These are phyloP conservation scores for Thera obeliscata DNA, from an alignment of 2,888 invertebrate species.

Conservation along the genomic window DNA sequence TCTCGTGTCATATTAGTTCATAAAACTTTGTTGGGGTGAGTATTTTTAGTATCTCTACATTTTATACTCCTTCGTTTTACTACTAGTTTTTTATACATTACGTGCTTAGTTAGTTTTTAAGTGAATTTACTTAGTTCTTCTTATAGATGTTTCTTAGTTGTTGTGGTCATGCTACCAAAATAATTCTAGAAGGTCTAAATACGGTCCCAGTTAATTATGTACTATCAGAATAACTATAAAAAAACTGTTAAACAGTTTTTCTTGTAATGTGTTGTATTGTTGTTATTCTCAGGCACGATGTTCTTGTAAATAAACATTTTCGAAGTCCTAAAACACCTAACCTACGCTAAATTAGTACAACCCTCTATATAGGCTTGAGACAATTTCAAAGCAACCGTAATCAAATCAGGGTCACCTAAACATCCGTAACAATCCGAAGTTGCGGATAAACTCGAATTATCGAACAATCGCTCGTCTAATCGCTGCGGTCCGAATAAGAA, in stretches of 20 bases:
- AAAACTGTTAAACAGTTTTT: background rate
- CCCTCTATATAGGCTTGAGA: background rate
- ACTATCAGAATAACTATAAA: too few relatives aligned
- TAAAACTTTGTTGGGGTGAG: slow-evolving; percentile 25
- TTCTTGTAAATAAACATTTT: background rate
- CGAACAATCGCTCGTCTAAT: slow-evolving; percentile 55
- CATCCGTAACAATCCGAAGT: slow-evolving; percentile 27
- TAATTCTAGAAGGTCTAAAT: too few relatives aligned
- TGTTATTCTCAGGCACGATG: background rate
- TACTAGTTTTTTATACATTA: too few relatives aligned
- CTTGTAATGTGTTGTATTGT: background rate
- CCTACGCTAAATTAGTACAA: background rate
- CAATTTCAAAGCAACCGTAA: slow-evolving; percentile 15
- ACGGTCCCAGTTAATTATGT: too few relatives aligned
- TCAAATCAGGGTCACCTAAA: slow-evolving; percentile 28
- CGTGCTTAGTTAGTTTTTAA: too few relatives aligned
- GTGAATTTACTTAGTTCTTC: too few relatives aligned
- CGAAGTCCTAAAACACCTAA: background rate
- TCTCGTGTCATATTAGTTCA: slow-evolving; percentile 34
- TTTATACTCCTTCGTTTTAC: background rate
- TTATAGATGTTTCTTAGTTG: too few relatives aligned
- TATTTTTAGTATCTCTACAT: background rate
- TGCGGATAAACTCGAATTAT: slow-evolving; percentile 35
- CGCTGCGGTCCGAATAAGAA: slow-evolving; percentile 57
- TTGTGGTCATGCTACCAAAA: too few relatives aligned